A percentile compares a stretch with the other conserved stretches of the same genome.
phyloP scores from a whole-genome alignment of 2,888 invertebrate species.

The Cheilosia soror region DNA sequence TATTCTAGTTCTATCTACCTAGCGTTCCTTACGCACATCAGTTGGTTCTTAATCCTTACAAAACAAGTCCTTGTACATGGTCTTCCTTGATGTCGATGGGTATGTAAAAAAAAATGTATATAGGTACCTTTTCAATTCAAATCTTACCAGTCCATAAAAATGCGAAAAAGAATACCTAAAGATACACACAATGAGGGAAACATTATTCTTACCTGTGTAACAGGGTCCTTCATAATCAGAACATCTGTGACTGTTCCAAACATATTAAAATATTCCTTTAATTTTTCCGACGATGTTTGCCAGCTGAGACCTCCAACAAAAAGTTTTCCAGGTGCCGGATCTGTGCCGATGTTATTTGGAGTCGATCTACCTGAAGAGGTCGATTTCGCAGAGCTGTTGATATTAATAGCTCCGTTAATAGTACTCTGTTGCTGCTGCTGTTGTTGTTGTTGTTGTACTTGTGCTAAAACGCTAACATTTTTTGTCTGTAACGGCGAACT shows the following conservation, averaged over 20 bases:
- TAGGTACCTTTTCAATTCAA: not conserved
- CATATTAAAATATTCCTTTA: slow-evolving; percentile 96
- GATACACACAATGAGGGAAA: slow-evolving; percentile 11
- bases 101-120: not conserved
- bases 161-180: not conserved
- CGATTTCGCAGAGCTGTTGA: slow-evolving; percentile 83
- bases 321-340: slow-evolving; percentile 92
- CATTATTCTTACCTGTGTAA: slow-evolving; percentile 90
- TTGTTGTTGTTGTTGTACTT: slow-evolving; percentile 76
- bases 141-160: not conserved
- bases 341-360: slow-evolving; percentile 87
- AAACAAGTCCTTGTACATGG: not conserved
- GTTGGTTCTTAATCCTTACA: too few relatives aligned
- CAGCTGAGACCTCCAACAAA: slow-evolving; percentile 96
- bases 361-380: slow-evolving; percentile 91
- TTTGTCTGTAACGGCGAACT: slow-evolving; percentile 64
- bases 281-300: slow-evolving; percentile 96
- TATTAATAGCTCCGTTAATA: slow-evolving; percentile 41
- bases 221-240: slow-evolving; percentile 96
- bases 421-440: slow-evolving; percentile 77
- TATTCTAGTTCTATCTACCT: too few relatives aligned
- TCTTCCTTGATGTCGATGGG: not conserved
- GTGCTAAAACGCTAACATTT: slow-evolving; percentile 78
- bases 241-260: slow-evolving; percentile 96
- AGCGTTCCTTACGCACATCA: too few relatives aligned